Evolutionary conservation across 2,888 invertebrate species (phyloP).

Genomic region (Clepsis dumicolana): DNA sequence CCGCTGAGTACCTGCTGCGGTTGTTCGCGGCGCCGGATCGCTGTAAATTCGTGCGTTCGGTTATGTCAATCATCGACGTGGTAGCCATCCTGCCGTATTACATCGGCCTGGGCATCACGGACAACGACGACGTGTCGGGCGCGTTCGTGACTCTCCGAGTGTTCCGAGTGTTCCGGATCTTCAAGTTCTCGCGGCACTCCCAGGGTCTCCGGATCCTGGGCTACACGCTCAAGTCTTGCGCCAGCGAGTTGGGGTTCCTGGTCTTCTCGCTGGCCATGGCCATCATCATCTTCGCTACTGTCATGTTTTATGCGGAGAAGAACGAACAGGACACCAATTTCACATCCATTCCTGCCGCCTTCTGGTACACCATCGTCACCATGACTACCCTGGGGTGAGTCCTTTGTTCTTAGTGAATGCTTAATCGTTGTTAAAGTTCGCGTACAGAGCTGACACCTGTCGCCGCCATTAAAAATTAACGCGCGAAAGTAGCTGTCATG

Average conservation of each 20-base stretch:
- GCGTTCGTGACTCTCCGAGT: conserved; percentile 99
- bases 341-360: conserved; percentile 99
- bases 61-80: conserved; percentile 99
- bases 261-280: conserved; percentile 99
- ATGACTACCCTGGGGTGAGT: conserved; percentile 99
- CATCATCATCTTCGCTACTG: conserved; percentile 99
- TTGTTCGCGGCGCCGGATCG: conserved; percentile 99
- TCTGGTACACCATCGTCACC: conserved; percentile 99
- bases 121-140: conserved; percentile 99
- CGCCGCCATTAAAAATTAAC: conserved; percentile 76
- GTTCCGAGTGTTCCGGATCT: conserved; percentile 99
- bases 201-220: conserved; percentile 99
- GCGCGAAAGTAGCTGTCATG: conserved; percentile 77
- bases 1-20: conserved; percentile 97
- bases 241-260: conserved; percentile 99
- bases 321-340: conserved; percentile 98
- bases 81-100: conserved; percentile 99
- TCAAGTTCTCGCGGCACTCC: conserved; percentile 99
- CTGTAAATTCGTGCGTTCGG: conserved; percentile 98
- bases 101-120: conserved; percentile 98
- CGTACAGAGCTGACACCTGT: conserved; percentile 72
- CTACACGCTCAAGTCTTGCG: conserved; percentile 99
- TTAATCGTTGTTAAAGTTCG: conserved; percentile 24
- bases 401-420: conserved; percentile 43
- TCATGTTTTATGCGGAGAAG: conserved; percentile 99